phyloP scores from a whole-genome alignment of 2,113 vertebrate species.

The Riparia riparia region DNA sequence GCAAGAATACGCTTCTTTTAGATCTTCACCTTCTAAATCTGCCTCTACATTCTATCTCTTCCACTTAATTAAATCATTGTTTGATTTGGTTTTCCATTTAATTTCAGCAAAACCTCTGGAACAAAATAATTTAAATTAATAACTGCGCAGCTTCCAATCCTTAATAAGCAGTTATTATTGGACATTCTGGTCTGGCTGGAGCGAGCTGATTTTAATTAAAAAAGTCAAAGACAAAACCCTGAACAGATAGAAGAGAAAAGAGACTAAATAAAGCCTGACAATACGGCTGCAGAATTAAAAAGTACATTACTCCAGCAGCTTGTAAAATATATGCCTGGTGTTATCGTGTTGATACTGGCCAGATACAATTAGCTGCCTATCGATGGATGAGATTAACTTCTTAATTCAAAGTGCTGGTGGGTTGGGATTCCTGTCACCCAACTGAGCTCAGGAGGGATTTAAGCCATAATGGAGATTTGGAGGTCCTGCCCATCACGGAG shows the following conservation, averaged over 20 bases:
- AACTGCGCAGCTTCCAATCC: conserved; percentile 39
- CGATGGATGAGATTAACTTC: conserved; percentile 9
- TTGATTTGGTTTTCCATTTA: conserved; percentile 66
- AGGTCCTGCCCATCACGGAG: not conserved
- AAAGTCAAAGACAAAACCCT: conserved; percentile 51
- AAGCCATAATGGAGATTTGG: not conserved
- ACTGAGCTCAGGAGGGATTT: not conserved
- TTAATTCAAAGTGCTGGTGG: not conserved
- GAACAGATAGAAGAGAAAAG: conserved; percentile 26
- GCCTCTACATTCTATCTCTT: conserved; percentile 23
- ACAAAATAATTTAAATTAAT: conserved; percentile 73
- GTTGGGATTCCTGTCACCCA: not conserved
- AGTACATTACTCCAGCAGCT: not conserved
- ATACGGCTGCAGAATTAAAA: not conserved
- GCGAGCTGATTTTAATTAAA: conserved; percentile 65
- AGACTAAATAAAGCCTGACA: not conserved
- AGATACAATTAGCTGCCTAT: conserved; percentile 36
- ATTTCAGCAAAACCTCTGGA: conserved; percentile 66
- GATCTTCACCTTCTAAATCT: conserved; percentile 53
- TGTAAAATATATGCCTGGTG: not conserved
- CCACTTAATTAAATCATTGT: conserved; percentile 69
- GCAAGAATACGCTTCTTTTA: conserved; percentile 27
- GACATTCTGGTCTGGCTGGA: conserved; percentile 29
- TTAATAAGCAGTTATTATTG: conserved; percentile 66
- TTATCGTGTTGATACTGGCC: not conserved